Conservation (phyloP, 2,888 invertebrate species). For the Drosophila fulvimacula region DNA sequence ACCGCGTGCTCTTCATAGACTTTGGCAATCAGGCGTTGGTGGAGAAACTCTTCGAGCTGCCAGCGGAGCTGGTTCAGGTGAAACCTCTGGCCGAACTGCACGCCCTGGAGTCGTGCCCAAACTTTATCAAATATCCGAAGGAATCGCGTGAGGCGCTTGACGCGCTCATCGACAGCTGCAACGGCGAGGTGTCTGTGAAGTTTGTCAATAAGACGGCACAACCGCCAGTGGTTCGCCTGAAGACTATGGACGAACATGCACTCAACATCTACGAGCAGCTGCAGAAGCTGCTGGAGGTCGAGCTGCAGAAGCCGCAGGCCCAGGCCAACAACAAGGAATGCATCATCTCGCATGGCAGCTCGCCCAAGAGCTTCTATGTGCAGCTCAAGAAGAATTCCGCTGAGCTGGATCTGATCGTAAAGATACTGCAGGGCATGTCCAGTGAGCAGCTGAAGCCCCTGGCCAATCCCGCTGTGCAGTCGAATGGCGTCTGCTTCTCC, state of each 20-base stretch:
- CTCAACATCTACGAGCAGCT: constrained; percentile 79
- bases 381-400: constrained; percentile 86
- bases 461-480: constrained; percentile 21
- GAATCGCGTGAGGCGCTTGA: constrained; percentile 74
- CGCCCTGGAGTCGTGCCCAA: constrained; percentile 86
- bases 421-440: constrained; percentile 70
- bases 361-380: constrained; percentile 90
- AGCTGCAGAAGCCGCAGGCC: constrained; percentile 28
- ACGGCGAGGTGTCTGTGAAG: constrained; percentile 76
- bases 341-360: constrained; percentile 88
- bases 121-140: constrained; percentile 82
- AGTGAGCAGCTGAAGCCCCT: constrained; percentile 51
- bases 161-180: constrained; percentile 75
- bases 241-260: constrained; percentile 59
- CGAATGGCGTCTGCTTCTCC: constrained; percentile 63
- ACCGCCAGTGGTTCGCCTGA: constrained; percentile 75
- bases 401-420: constrained; percentile 73
- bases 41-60: constrained; percentile 87
- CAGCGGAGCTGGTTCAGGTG: constrained; percentile 86
- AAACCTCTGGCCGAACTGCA: constrained; percentile 87
- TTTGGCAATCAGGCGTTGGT: constrained; percentile 88
- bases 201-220: constrained; percentile 59
- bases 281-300: constrained; percentile 68
- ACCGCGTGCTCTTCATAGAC: constrained; percentile 90
- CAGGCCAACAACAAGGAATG: constrained; percentile 83